Evolutionary conservation across 23 tunicate species (phyloP).

Genomic region (Styela clava): DNA sequence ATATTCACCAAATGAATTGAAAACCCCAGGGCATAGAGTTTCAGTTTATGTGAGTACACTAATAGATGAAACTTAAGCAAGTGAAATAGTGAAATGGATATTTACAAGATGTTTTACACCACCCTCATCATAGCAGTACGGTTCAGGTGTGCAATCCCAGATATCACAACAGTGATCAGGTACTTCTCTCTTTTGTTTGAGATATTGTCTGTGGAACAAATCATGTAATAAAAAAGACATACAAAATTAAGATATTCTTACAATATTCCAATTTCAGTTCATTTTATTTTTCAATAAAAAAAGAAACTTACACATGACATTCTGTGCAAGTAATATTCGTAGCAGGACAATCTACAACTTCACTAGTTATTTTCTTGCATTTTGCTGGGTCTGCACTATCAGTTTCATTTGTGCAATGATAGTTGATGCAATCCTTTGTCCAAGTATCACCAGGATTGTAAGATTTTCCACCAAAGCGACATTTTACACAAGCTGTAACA

Average conservation of each 20-base stretch:
- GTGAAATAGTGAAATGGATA: no score
- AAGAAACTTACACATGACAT: conserved; percentile 38
- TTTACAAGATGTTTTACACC: conserved; percentile 31
- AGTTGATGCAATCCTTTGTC: conserved; percentile 51
- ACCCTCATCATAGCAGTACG: conserved; percentile 16
- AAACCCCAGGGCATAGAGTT: no score
- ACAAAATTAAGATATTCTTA: no score
- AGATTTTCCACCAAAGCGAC: conserved; percentile 30
- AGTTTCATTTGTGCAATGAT: conserved; percentile 30
- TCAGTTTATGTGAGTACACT: no score
- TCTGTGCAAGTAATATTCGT: conserved; percentile 30
- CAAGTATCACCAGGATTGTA: conserved; percentile 43
- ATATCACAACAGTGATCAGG: conserved; percentile 52
- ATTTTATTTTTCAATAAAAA: no score
- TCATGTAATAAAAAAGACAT: not conserved
- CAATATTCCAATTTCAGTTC: no score
- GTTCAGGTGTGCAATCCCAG: conserved; percentile 47
- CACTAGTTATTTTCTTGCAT: conserved; percentile 17
- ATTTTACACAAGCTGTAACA: conserved; percentile 37
- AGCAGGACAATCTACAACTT: conserved; percentile 24
- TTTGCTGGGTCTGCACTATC: conserved; percentile 30
- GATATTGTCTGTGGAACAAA: conserved; percentile 23
- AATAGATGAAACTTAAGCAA: no score
- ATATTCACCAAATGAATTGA: no score
- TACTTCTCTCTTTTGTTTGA: conserved; percentile 21